Evolutionary conservation across 2,888 invertebrate genomes (phyloP).

Genomic region (Acleris holmiana): DNA sequence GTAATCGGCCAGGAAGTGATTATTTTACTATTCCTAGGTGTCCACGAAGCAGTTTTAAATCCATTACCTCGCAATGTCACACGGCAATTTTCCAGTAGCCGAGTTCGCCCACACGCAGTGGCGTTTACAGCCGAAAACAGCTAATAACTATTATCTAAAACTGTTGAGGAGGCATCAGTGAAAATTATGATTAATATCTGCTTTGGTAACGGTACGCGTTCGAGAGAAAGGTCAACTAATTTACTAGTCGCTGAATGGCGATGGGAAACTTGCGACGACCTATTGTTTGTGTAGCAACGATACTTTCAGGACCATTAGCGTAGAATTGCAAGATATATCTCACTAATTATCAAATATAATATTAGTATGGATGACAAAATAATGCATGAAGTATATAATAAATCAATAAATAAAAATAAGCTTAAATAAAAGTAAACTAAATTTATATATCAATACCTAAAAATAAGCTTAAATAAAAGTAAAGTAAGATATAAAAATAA

Average conservation of each 20-base stretch:
- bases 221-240: constrained; percentile 45
- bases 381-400: too few relatives aligned
- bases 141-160: constrained; percentile 81
- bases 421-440: too few relatives aligned
- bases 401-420: too few relatives aligned
- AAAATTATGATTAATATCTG: constrained; percentile 84
- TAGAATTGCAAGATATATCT: not conserved
- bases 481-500: too few relatives aligned
- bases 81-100: constrained; percentile 82
- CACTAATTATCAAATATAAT: too few relatives aligned
- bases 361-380: too few relatives aligned
- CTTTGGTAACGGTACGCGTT: constrained; percentile 74
- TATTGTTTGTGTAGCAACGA: constrained; percentile 27
- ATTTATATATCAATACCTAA: too few relatives aligned
- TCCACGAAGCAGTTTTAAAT: constrained; percentile 76
- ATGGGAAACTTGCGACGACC: constrained; percentile 46
- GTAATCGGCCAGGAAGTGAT: constrained; percentile 70
- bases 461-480: too few relatives aligned
- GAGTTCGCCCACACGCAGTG: constrained; percentile 75
- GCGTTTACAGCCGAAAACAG: constrained; percentile 69
- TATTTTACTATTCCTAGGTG: constrained; percentile 75
- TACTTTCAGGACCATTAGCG: constrained; percentile 14
- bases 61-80: constrained; percentile 78
- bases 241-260: constrained; percentile 39
- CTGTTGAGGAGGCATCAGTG: constrained; percentile 78